These are phyloP conservation scores for Drosophila sturtevanti DNA, from an alignment of 1,140 invertebrate species.

Conservation along the genomic window DNA sequence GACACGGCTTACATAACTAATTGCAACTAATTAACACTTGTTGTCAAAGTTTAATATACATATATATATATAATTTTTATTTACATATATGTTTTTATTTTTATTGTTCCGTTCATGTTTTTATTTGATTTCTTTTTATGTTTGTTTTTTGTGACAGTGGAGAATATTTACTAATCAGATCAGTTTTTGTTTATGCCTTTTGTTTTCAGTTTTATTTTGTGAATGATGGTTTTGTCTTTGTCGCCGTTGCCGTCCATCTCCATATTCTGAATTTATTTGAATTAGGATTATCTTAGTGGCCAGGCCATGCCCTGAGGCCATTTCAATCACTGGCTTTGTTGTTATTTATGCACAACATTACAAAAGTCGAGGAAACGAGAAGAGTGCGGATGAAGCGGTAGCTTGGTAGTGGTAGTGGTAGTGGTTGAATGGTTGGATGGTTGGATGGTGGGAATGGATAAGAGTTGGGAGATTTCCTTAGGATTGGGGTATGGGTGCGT, in stretches of 20 bases:
- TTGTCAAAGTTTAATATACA: too few relatives aligned
- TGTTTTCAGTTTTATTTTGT: background rate
- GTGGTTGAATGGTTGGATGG: background rate
- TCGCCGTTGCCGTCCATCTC: background rate
- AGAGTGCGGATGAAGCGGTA: background rate
- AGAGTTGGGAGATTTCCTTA: background rate
- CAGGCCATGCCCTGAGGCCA: slow-evolving; percentile 31
- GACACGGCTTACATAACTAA: too few relatives aligned
- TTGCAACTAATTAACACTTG: too few relatives aligned
- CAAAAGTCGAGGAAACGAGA: slow-evolving; percentile 19
- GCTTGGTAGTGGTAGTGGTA: too few relatives aligned
- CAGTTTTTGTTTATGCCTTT: background rate
- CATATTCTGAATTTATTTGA: background rate
- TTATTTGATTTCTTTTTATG: background rate
- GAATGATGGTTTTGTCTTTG: slow-evolving; percentile 1
- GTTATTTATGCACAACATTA: slow-evolving; percentile 61
- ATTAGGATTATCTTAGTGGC: slow-evolving; percentile 23
- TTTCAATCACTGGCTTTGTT: slow-evolving; percentile 71
- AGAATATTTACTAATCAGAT: slow-evolving; percentile 1
- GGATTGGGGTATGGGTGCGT: too few relatives aligned
- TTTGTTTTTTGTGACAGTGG: background rate
- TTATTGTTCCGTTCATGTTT: too few relatives aligned
- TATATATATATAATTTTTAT: too few relatives aligned
- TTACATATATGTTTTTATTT: too few relatives aligned
- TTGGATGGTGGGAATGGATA: background rate